Percentiles rank a stretch among this genome's conserved stretches.
These are phyloP conservation scores for Anarrhichthys ocellatus DNA, from an alignment of 2,113 vertebrate species.

Conservation along the genomic window DNA sequence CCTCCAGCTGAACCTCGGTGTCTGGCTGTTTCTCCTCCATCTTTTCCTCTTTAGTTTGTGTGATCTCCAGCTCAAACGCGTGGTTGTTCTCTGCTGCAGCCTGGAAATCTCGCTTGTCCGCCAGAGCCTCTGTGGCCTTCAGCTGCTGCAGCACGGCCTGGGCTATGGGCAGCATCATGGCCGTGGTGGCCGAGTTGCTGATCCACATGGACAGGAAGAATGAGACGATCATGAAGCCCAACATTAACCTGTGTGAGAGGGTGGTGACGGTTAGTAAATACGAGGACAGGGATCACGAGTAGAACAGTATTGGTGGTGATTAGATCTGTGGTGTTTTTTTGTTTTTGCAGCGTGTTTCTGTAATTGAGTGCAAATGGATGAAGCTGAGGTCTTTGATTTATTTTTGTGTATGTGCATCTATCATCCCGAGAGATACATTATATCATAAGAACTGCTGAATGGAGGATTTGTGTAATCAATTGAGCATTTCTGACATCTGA, in stretches of 20 bases:
- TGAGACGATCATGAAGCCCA: slow-evolving; percentile 94
- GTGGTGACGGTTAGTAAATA: neutral
- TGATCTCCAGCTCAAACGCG: slow-evolving; percentile 67
- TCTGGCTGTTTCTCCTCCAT: slow-evolving; percentile 11
- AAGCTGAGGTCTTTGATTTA: neutral
- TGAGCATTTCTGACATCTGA: neutral
- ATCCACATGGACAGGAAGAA: slow-evolving; percentile 99
- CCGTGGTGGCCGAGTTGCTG: slow-evolving; percentile 94
- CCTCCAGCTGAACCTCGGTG: slow-evolving; percentile 9
- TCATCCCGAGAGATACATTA: neutral
- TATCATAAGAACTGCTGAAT: neutral
- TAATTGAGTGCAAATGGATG: neutral
- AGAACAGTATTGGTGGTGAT: neutral
- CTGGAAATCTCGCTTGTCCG: slow-evolving; percentile 58
- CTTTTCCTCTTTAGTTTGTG: neutral
- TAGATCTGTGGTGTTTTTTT: neutral
- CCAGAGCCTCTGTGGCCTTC: slow-evolving; percentile 71
- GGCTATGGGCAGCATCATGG: slow-evolving; percentile 96
- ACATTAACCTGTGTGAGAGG: slow-evolving; percentile 85
- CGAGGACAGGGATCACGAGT: neutral
- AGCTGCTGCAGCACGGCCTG: slow-evolving; percentile 91
- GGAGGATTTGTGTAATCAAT: neutral
- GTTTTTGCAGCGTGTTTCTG: neutral
- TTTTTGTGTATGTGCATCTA: neutral
- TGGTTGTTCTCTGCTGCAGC: slow-evolving; percentile 64